A percentile compares a stretch with the other conserved stretches of the same genome.
These are phyloP conservation scores for Bellardia bayeri DNA, from an alignment of 2,888 invertebrate genomes.

Conservation along the genomic window DNA sequence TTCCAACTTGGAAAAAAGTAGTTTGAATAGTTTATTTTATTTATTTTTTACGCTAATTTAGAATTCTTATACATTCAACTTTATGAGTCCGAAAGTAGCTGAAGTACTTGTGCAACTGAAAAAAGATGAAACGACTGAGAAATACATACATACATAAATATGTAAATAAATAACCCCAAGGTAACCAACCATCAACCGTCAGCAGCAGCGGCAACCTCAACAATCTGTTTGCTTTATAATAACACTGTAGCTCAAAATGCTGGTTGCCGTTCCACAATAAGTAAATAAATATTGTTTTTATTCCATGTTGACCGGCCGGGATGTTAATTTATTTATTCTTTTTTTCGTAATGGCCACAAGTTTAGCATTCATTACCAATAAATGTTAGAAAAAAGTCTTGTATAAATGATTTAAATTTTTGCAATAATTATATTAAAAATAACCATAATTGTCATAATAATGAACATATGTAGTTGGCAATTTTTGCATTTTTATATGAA, in stretches of 20 bases:
- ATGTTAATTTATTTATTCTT: neutral
- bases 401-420: constrained; percentile 17
- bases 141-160: constrained; percentile 1
- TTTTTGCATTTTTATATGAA: neutral
- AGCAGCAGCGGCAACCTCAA: neutral
- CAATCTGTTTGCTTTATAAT: neutral
- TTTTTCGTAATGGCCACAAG: neutral
- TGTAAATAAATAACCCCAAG: constrained; percentile 39
- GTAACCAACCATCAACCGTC: constrained; percentile 38
- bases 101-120: neutral
- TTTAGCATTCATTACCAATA: neutral
- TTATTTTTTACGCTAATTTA: constrained; percentile 52
- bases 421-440: constrained; percentile 14
- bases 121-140: constrained; percentile 22
- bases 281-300: neutral
- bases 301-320: neutral
- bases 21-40: constrained; percentile 41
- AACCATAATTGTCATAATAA: constrained; percentile 28
- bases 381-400: constrained; percentile 7
- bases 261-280: neutral
- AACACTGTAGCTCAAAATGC: no score
- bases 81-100: neutral
- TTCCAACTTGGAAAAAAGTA: neutral
- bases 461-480: neutral
- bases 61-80: constrained; percentile 54